phyloP scores from a whole-genome alignment of 1,140 invertebrate genomes.

The Penaeus vannamei region DNA sequence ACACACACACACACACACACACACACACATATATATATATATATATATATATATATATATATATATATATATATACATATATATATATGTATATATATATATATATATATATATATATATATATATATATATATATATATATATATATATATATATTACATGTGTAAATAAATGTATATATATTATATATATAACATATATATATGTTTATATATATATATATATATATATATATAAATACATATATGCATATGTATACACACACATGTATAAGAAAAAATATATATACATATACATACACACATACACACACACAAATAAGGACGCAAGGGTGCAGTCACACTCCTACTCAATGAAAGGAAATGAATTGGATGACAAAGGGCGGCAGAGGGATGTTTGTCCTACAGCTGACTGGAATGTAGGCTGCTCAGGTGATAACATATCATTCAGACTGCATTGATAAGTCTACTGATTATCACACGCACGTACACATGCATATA shows the following conservation, averaged over 20 bases:
- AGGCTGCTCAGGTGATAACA: too few relatives aligned
- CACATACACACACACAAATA: too few relatives aligned
- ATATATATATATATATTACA: conserved; percentile 21
- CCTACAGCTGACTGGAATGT: too few relatives aligned
- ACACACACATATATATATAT: conserved; percentile 24
- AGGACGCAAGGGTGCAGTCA: too few relatives aligned
- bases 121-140: conserved; percentile 35
- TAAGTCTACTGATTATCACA: too few relatives aligned
- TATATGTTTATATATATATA: background rate
- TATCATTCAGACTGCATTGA: too few relatives aligned
- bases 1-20: background rate
- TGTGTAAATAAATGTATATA: background rate
- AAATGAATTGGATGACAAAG: too few relatives aligned
- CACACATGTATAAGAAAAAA: too few relatives aligned
- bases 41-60: conserved; percentile 26
- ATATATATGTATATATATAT: conserved; percentile 5
- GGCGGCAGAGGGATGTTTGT: too few relatives aligned
- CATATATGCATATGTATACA: background rate
- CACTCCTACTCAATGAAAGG: too few relatives aligned
- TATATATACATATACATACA: too few relatives aligned
- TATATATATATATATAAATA: conserved; percentile 27
- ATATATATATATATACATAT: background rate
- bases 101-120: conserved; percentile 31
- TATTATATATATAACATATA: background rate
- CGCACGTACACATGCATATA: too few relatives aligned